These are phyloP conservation scores for Cyphomyrus discorhynchus DNA, from an alignment of 2,113 vertebrate species.

Conservation along the genomic window DNA sequence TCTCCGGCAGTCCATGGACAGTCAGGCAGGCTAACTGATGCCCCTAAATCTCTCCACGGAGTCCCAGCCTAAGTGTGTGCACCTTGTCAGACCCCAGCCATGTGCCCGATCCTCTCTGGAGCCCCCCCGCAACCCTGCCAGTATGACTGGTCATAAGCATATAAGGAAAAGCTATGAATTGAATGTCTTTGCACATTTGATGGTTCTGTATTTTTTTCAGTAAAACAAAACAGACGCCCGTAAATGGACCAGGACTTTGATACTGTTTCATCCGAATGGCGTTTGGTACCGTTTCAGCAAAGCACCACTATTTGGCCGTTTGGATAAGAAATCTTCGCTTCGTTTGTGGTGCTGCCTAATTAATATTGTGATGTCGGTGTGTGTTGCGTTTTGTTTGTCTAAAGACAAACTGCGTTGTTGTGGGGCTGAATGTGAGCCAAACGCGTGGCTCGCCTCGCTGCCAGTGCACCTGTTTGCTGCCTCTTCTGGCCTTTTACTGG, in stretches of 20 bases:
- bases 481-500: background rate
- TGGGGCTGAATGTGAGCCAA: constrained; percentile 5
- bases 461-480: constrained; percentile 13
- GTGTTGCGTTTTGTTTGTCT: constrained; percentile 12
- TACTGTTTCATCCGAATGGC: background rate
- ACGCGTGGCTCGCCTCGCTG: background rate
- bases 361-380: constrained; percentile 14
- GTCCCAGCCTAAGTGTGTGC: background rate
- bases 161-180: background rate
- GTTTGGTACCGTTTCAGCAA: background rate
- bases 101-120: background rate
- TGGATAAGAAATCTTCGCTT: background rate
- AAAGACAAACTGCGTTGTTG: constrained; percentile 18
- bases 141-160: background rate
- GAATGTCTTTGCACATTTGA: background rate
- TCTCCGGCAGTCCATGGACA: background rate
- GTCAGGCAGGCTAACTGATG: background rate
- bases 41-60: background rate
- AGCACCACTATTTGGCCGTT: background rate
- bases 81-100: background rate
- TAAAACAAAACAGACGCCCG: background rate
- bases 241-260: background rate
- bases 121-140: background rate
- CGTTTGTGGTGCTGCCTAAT: constrained; percentile 12
- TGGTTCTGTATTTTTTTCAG: background rate